A percentile compares a stretch with the other conserved stretches of the same genome.
These are phyloP conservation scores for Brachypalpus laphriformis DNA, from an alignment of 2,888 invertebrate species.

Conservation along the genomic window DNA sequence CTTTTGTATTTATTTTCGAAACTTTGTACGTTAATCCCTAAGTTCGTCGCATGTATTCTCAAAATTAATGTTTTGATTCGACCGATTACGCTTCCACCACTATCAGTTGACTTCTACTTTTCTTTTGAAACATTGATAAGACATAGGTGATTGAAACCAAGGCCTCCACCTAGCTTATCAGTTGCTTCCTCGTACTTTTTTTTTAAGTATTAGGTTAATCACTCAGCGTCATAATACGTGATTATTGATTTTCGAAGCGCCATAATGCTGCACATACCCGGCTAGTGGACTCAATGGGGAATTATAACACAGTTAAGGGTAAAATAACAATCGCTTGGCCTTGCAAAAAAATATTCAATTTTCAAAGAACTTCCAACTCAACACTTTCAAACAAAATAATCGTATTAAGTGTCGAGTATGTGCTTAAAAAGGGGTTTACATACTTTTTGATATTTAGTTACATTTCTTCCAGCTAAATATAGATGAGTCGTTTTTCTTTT, in stretches of 20 bases:
- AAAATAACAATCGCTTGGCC: constrained; percentile 29
- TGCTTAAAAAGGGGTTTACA: background rate
- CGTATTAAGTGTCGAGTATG: constrained; percentile 24
- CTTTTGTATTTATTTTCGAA: no score
- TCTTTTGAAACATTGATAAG: background rate
- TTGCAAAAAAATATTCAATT: background rate
- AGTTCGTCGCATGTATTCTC: background rate
- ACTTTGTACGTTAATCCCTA: background rate
- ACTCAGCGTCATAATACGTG: background rate
- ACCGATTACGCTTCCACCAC: background rate
- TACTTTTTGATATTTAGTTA: background rate
- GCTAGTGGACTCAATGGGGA: constrained; percentile 1
- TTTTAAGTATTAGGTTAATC: background rate
- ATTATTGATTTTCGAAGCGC: constrained; percentile 67
- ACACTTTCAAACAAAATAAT: constrained; percentile 20
- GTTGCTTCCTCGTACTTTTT: background rate
- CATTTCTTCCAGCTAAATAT: background rate
- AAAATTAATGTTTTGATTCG: background rate
- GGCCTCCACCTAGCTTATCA: background rate
- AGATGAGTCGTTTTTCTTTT: background rate
- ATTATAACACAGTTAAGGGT: constrained; percentile 29
- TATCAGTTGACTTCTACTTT: background rate
- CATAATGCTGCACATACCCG: constrained; percentile 19
- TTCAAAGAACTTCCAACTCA: background rate
- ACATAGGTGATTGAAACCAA: background rate